phyloP scores from a whole-genome alignment of 2,113 vertebrate species.

The Tonatia bakeri region DNA sequence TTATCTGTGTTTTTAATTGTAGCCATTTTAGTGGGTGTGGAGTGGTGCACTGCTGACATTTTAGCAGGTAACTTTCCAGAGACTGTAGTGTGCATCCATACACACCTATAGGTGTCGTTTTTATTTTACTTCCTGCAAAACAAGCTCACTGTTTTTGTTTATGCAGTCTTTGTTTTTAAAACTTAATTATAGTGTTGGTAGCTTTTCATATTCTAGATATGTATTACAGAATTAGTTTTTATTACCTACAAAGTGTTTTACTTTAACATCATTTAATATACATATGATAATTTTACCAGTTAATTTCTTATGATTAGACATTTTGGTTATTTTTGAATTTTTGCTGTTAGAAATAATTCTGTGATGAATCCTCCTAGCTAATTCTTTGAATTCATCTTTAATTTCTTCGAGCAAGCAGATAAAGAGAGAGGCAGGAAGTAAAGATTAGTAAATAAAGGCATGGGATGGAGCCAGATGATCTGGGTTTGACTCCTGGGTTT shows the following conservation, averaged over 20 bases:
- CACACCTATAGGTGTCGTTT: not conserved
- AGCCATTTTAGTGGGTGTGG: not conserved
- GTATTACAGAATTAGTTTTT: not conserved
- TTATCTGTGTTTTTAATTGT: not conserved
- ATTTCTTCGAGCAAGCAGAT: not conserved
- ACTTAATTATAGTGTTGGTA: not conserved
- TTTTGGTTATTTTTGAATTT: not conserved
- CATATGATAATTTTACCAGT: not conserved
- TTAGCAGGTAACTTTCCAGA: not conserved
- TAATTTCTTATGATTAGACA: not conserved
- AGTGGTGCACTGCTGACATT: not conserved
- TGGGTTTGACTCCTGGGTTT: constrained; percentile 17
- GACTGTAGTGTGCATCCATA: not conserved
- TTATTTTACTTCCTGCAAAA: constrained; percentile 18
- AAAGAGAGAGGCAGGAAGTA: not conserved
- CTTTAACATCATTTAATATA: not conserved
- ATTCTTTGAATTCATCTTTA: constrained; percentile 21
- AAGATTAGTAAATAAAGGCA: constrained; percentile 11
- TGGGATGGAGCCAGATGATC: not conserved
- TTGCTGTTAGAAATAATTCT: not conserved
- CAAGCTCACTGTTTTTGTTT: constrained; percentile 4
- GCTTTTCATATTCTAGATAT: not conserved
- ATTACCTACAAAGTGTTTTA: not conserved
- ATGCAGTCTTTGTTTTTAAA: not conserved
- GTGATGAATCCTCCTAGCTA: not conserved